Base-by-base conservation (phyloP, 2,113 vertebrate species). In the Silurus asotus region DNA sequence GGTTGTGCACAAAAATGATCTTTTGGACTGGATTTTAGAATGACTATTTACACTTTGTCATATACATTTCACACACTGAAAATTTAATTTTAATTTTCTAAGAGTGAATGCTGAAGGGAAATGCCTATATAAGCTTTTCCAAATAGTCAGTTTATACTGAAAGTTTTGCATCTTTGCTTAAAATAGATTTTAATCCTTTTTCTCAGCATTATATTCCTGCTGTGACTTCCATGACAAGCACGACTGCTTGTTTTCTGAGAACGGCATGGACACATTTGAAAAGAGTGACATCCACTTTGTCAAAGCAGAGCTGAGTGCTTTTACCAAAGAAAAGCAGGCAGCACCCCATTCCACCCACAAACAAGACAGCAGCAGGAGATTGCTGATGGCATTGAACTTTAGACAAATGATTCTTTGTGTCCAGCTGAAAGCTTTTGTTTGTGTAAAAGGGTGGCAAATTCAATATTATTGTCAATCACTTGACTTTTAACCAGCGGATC, bases 391-490 rank as follows among this genome's bases (percentile, higher is more conserved):
- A 67, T 83, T 89, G 87, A 88, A 88, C 88, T 91, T 88, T 82
- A 83, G 76, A 90, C 90, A 91, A 92, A 89, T 75, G 70, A 83
- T 45, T 65, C 58, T 90, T 92, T 90, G 88, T 92, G 86, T 83
- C 81, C 49, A 28, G 28, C 65, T 77, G 72, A 85, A 88, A 85
- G 51, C 84, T 89, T 84, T 90, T 91, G 90, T 91, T 84, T 65
- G 61, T 23, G 59, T 85, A 70, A 86, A 88, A 86, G 64, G 81
- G 59, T 80, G 69, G 86, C 37, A 81, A 87, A 88, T 89, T 90
- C 87, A 83, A 89, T 88, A 86, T 87, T 88, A 86, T 67, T 87
- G 90, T 92, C 91, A 91, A 91, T 91, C 91, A 92, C 86, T 87
- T 88, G 87, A 88, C 86, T 88, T 88, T 84, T 86, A 86, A 89